Conservation (phyloP, 2,888 invertebrate species). For the Stenchaetothrips biformis region DNA sequence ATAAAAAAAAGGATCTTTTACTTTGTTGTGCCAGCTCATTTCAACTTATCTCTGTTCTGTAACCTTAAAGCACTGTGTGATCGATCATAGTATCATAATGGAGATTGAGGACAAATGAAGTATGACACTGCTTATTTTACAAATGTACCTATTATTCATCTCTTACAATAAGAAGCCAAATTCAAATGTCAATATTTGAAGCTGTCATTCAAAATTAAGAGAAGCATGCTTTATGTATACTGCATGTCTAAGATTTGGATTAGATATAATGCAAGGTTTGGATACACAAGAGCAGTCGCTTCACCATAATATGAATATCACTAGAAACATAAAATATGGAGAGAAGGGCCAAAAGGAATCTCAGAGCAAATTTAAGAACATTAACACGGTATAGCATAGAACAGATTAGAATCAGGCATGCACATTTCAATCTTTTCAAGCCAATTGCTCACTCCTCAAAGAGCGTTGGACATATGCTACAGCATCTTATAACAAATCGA, state of each 20-base stretch:
- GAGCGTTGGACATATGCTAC: not conserved
- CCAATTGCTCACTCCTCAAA: too few relatives aligned
- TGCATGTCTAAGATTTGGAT: not conserved
- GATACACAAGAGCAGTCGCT: conserved; percentile 14
- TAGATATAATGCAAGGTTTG: not conserved
- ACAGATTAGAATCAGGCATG: too few relatives aligned
- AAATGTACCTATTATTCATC: conserved; percentile 11
- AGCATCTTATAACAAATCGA: not conserved
- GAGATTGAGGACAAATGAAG: not conserved
- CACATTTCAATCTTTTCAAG: too few relatives aligned
- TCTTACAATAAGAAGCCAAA: not conserved
- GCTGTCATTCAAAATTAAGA: not conserved
- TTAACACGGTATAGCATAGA: too few relatives aligned
- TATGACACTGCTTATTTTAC: not conserved
- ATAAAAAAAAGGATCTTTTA: too few relatives aligned
- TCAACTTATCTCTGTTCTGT: too few relatives aligned
- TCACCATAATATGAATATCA: not conserved
- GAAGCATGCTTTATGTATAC: not conserved
- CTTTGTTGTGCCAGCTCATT: too few relatives aligned
- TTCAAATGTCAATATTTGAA: not conserved
- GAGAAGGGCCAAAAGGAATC: too few relatives aligned
- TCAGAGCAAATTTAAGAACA: too few relatives aligned
- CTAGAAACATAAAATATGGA: not conserved
- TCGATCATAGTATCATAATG: too few relatives aligned
- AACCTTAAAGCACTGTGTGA: too few relatives aligned